Conservation (phyloP, 2,797 vertebrate genomes). For the Notoglanidium macrostoma region DNA sequence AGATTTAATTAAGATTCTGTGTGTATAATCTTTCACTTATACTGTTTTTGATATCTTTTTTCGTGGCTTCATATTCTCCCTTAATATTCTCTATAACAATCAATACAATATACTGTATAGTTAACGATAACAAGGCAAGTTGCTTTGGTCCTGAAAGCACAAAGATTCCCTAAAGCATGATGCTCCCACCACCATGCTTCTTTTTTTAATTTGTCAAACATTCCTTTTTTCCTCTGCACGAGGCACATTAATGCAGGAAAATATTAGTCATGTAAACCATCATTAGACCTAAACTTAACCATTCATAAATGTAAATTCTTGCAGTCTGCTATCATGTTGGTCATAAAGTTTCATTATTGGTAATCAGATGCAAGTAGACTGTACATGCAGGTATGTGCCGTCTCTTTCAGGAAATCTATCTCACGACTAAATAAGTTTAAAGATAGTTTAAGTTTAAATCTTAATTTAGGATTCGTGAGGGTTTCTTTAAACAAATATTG, state of each 20-base stretch:
- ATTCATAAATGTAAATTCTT: background rate
- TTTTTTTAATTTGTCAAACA: background rate
- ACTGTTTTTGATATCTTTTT: background rate
- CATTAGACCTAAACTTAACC: background rate
- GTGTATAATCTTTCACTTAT: background rate
- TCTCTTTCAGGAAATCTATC: background rate
- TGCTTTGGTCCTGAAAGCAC: too few species aligned
- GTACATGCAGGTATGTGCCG: background rate
- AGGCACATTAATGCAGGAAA: background rate
- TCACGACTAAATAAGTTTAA: background rate
- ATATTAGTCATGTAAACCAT: background rate
- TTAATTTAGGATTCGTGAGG: background rate
- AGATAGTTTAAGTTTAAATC: background rate
- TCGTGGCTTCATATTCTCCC: background rate
- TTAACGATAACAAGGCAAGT: background rate
- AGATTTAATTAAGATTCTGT: slow-evolving; percentile 39
- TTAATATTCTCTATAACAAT: background rate
- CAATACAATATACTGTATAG: background rate
- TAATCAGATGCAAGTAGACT: background rate
- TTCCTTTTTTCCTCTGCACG: background rate
- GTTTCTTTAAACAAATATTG: background rate
- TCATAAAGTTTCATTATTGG: background rate
- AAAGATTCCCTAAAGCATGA: background rate
- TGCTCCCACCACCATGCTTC: background rate
- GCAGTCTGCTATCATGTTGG: background rate